Base-by-base conservation (phyloP, 1,140 invertebrate species). In the Anthonomus grandis region DNA sequence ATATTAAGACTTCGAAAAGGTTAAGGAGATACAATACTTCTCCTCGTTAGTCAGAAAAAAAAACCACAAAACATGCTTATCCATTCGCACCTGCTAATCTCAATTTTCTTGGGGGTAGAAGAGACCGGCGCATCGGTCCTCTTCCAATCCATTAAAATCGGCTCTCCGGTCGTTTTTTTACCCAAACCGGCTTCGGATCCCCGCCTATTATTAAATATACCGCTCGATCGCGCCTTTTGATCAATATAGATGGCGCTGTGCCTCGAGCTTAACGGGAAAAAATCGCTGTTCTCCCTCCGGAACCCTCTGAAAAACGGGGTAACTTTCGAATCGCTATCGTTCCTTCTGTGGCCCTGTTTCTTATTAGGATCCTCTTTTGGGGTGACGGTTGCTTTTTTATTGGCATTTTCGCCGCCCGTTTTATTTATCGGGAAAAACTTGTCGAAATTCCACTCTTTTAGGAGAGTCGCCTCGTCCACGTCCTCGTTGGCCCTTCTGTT, bases 381-480 rank as follows among this genome's bases (percentile, higher is more conserved):
- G 44, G 75, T 75, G 62, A 75, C 71, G 59, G 21, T 54, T 13
- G 27, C 18, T 72, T 27, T 74, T 62, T 60, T 75, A 13, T 27
- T 36, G n/a, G 72, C 50, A 75, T 73, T 63, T 67, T 74, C 64
- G 65, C 75, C 44, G 64, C 74, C 69, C 52, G 65, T 49, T 73
- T 62, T 48, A 62, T 70, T 75, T 78, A 57, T 74, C 21, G 86
- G 85, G 72, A 91, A 90, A 78, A 90, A 90, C 71, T 84, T 82
- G 59, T 86, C 84, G 74, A 91, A 86, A 74, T 90, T 86, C 88
- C 87, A 91, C 59, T 90, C 88, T 73, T 86, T 86, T 41, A 91
- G 76, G 23, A 90, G 78, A 27, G 84, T 82, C 37, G 85, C 83
- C 72, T 88, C 86, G 64, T 87, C 85, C 60, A 81, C 75, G 60